phyloP scores from a whole-genome alignment of 35 echinoderm and acorn worm genomes.

The Ptychodera flava region DNA sequence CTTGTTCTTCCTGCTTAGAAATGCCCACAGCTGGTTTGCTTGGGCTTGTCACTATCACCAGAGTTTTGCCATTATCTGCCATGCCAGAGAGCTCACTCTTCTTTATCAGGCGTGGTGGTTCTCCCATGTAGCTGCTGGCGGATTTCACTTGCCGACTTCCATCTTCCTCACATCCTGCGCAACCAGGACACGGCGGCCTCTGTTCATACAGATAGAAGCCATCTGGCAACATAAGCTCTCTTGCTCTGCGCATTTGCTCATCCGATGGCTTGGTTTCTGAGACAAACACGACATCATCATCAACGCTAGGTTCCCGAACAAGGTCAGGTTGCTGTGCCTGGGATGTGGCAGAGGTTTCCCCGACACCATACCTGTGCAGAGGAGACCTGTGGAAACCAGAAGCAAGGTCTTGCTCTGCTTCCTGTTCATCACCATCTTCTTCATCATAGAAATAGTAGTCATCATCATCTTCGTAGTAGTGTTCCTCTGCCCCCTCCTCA shows the following conservation, averaged over 20 bases:
- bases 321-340: neutral
- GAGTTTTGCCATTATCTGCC: neutral
- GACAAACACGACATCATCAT: constrained; percentile 73
- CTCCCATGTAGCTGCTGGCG: neutral
- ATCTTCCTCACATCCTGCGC: constrained; percentile 65
- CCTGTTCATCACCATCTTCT: neutral
- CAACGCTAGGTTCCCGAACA: neutral
- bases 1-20: neutral
- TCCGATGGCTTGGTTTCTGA: constrained; percentile 38
- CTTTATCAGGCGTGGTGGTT: neutral
- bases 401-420: neutral
- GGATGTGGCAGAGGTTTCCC: neutral
- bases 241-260: constrained; percentile 57
- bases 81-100: neutral
- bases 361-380: neutral
- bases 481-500: neutral
- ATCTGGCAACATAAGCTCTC: constrained; percentile 46
- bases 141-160: neutral
- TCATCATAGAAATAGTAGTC: neutral
- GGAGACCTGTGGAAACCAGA: neutral
- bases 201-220: constrained; percentile 73
- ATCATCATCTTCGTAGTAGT: neutral
- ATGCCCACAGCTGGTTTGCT: neutral
- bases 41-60: constrained; percentile 3
- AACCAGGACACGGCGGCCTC: constrained; percentile 74